Base-by-base conservation (phyloP, 2,888 invertebrate species). In the Eudasyphora cyanicolor region DNA sequence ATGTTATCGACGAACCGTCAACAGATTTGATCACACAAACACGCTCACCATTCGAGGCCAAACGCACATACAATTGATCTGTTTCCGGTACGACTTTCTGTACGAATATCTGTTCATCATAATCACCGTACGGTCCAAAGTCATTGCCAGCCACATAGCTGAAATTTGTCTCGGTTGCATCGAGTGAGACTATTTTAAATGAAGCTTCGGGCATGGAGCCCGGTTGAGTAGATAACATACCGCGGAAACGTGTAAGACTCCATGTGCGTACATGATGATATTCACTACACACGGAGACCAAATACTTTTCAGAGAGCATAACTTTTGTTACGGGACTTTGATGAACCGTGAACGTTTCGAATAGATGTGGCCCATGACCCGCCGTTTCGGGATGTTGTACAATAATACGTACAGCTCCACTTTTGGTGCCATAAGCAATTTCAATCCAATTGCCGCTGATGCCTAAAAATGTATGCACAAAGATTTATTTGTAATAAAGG, bases 371-470 rank as follows among this genome's bases (percentile, higher is more conserved):
- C 0, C 98, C 98, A 90, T 99, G 98, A 0, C 99, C 99, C 1
- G 99, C 98, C 0, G 99, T 99, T 93, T 99, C 99, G 1, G 99
- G 99, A 92, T 99, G 99, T 89, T 99, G 99, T 0, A 99, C 99
- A 81, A 99, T 99, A 0, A 99, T 98, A 35, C 99, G 94, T 19
- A 99, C 99, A 0, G 97, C 97, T 1, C 99, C 99, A 19, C 97
- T 97, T 86, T 96, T 96, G 0, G 99, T 99, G 2, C 99, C 99
- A 92, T 99, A 99, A 0, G 99, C 99, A 88, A 99, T 99, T 93
- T 99, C 99, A 89, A 99, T 98, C 99, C 99, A 99, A 92, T 99
- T 99, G 60, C 99, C 99, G 92, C 98, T 98, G 80, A 98, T 93
- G 94, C 97, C 98, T 98, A 57, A 19, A 80, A 27, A n/a, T 45